Evolutionary conservation across 2,113 vertebrate species (phyloP), one percentile per base, ranked within the genome.

Genomic region (Panthera uncia): DNA sequence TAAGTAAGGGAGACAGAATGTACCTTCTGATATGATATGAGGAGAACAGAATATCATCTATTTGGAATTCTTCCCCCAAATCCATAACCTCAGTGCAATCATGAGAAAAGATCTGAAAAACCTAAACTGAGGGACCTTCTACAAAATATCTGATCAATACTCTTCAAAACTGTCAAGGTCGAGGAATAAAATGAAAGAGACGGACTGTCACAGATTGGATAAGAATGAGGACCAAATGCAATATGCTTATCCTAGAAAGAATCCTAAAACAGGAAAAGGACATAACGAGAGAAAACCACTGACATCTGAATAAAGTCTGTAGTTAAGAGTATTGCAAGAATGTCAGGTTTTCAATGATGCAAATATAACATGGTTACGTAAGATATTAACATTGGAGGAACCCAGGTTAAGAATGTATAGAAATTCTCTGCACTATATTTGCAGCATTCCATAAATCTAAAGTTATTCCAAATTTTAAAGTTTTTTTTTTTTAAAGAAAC

Each of bases 1-100:
- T 36, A n/a, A 7, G 10, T 7, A 23, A 38, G 4, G 16, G 1
- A 13, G 4, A 48, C 1, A n/a, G 4, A 3, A 74, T 3, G 10
- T 11, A 36, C 18, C 14, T 41, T 48, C 45, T 16, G 7, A 29
- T 55, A 33, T 4, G 3, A 23, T 50, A 25, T 0, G 33, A 74
- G 31, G 4, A 31, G 48, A 94, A 91, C 29, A 15, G 66, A 1
- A 19, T 21, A 36, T 12, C 18, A 63, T 21, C 9, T 63, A 27
- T 73, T 86, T 25, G 21, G 2, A 61, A 71, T 55, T 76, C 9
- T 65, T 36, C 18, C 63, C n/a, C 3, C 41, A 88, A 85, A 23
- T 10, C 14, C 6, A n/a, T 19, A 36, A 33, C 25, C 1, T 16
- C 74, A 63, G n/a, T 61, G 13, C 25, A 36, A 71, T 74, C 38